Conservation (phyloP, 2,797 vertebrate genomes). For the Eremophila alpestris region DNA sequence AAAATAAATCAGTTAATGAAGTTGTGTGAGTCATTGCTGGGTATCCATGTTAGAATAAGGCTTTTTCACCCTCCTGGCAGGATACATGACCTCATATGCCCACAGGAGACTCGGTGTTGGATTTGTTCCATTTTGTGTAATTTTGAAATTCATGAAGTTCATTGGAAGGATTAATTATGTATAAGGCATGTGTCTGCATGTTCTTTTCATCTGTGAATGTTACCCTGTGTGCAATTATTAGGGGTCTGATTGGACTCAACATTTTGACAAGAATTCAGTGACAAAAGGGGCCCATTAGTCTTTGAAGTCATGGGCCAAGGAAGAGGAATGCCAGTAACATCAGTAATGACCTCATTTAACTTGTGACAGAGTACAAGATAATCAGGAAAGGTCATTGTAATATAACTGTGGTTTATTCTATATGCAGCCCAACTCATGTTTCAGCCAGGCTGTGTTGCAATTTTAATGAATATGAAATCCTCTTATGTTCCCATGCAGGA, state of each 20-base stretch:
- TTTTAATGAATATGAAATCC: conserved; percentile 25
- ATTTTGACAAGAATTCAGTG: conserved; percentile 65
- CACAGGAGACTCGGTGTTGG: conserved; percentile 39
- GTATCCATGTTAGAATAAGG: neutral
- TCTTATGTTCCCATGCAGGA: neutral
- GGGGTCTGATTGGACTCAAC: conserved; percentile 56
- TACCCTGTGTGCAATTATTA: conserved; percentile 49
- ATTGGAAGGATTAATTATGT: conserved; percentile 66
- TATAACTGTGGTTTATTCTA: neutral
- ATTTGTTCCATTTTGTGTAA: conserved; percentile 61
- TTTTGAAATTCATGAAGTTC: conserved; percentile 65
- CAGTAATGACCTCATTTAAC: conserved; percentile 68
- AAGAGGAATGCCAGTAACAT: conserved; percentile 59
- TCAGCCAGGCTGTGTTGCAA: neutral
- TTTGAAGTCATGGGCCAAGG: conserved; percentile 61
- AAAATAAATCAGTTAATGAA: conserved; percentile 25
- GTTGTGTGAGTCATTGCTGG: conserved; percentile 10
- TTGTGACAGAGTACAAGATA: conserved; percentile 57
- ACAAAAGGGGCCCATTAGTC: conserved; percentile 58
- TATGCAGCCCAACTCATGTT: neutral
- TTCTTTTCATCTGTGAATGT: conserved; percentile 64
- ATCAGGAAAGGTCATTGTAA: conserved; percentile 50
- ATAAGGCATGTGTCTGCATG: conserved; percentile 57
- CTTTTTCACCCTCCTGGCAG: conserved; percentile 15
- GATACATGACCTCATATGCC: conserved; percentile 35